phyloP scores from a whole-genome alignment of 1,140 invertebrate species.

The Arion vulgaris region DNA sequence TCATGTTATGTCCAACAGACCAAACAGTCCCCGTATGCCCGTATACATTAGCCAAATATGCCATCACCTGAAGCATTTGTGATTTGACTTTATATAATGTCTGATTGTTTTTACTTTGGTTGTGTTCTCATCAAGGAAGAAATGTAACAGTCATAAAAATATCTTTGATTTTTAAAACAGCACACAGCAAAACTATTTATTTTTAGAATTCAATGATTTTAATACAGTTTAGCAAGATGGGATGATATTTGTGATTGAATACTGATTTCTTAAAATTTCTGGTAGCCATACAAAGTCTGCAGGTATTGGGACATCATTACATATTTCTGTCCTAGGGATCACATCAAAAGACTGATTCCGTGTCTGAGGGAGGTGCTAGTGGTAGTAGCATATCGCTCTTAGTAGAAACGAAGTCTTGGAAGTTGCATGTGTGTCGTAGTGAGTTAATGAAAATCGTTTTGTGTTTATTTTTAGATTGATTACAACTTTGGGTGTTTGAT shows the following conservation, averaged over 20 bases:
- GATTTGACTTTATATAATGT: neutral
- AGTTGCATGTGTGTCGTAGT: slow-evolving; percentile 17
- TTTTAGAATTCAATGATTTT: neutral
- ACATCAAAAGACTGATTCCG: slow-evolving; percentile 26
- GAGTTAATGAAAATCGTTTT: slow-evolving; percentile 2
- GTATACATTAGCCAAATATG: neutral
- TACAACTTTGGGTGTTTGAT: neutral
- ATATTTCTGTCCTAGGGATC: neutral
- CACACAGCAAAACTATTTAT: neutral
- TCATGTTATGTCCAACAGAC: neutral
- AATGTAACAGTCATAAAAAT: neutral
- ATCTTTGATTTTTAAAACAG: neutral
- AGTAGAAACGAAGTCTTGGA: neutral
- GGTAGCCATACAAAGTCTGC: neutral
- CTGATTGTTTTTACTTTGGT: neutral
- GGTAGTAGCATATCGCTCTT: neutral
- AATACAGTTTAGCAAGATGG: neutral
- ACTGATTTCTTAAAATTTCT: neutral
- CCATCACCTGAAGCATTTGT: neutral
- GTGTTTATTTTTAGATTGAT: neutral
- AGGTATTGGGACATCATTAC: slow-evolving; percentile 1
- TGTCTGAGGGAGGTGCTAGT: neutral
- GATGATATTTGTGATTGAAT: neutral
- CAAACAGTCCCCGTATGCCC: neutral
- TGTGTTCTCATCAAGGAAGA: neutral